Evolutionary conservation across 2,888 invertebrate genomes (phyloP), one percentile per base, ranked within the genome.

Genomic region (Drosophila meridiana): DNA sequence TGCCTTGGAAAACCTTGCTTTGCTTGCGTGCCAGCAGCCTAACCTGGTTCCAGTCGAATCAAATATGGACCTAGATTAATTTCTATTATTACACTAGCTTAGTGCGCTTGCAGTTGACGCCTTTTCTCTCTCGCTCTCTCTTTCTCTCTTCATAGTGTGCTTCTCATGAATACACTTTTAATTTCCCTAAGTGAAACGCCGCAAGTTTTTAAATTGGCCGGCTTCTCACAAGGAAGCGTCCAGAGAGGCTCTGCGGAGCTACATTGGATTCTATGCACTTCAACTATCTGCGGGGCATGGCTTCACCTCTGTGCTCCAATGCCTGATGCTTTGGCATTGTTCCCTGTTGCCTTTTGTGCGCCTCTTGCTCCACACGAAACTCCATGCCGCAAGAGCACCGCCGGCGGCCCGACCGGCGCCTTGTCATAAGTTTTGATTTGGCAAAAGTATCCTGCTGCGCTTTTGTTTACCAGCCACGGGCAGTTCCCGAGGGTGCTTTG

Each of bases 141-240:
- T 28, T 7, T n/a, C 45, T 62, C 34, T 55, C 20, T 42, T 14
- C 14, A 2, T 11, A 38, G 26, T 45, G 32, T 53, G 13, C 14
- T 32, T 9, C 64, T 45, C 60, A 59, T 75, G 65, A 71, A 87
- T 72, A 77, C 68, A 78, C 73, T 88, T 90, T 86, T 90, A 86
- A 87, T 90, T 90, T 86, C 76, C 79, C 83, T 83, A 86, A 87
- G 90, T 87, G 83, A 86, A 83, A 77, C 74, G 87, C 77, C 73
- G 76, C 83, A 86, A 83, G 77, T 87, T 86, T 80, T 62, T 58
- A 82, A 90, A 87, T 85, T 87, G 90, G 73, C 74, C 73, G 75
- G 76, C 77, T 81, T 73, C 76, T 69, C 78, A 70, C 74, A 34
- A 48, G 63, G 67, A 75, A 71, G 69, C 64, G 71, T 68, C 73